These are phyloP conservation scores for Acrossocheilus fasciatus DNA, from an alignment of 2,797 vertebrate species.

Conservation along the genomic window DNA sequence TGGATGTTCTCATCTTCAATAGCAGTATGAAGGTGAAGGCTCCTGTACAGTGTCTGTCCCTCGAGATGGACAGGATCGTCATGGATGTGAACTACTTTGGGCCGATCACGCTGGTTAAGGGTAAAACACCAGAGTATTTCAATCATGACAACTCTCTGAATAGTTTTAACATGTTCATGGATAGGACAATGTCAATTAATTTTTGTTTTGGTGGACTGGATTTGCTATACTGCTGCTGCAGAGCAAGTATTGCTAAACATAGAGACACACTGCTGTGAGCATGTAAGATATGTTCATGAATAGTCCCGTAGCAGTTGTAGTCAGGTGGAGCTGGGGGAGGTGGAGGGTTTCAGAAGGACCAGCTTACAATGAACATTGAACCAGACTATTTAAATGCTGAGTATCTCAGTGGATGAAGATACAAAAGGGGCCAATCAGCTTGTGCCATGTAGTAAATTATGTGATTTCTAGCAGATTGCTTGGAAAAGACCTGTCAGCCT, in stretches of 20 bases:
- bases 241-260: not conserved
- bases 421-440: not conserved
- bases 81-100: slow-evolving; percentile 98
- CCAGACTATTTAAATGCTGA: too few species aligned
- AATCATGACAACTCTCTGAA: not conserved
- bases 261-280: not conserved
- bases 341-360: not conserved
- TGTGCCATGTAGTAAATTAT: not conserved
- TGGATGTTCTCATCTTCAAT: slow-evolving; percentile 92
- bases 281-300: not conserved
- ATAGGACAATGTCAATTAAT: not conserved
- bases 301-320: not conserved
- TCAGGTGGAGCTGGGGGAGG: not conserved
- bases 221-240: not conserved
- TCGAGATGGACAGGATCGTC: slow-evolving; percentile 90
- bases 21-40: slow-evolving; percentile 91
- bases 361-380: not conserved
- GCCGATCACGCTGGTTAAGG: slow-evolving; percentile 91
- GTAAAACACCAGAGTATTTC: slow-evolving; percentile 68
- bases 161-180: too few species aligned
- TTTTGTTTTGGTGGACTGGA: not conserved
- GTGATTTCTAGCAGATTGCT: not conserved
- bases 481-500: not conserved
- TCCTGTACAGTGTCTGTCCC: slow-evolving; percentile 85
- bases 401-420: not conserved